These are phyloP conservation scores for Oreochromis mossambicus DNA, from an alignment of 2,797 vertebrate genomes.

Conservation along the genomic window DNA sequence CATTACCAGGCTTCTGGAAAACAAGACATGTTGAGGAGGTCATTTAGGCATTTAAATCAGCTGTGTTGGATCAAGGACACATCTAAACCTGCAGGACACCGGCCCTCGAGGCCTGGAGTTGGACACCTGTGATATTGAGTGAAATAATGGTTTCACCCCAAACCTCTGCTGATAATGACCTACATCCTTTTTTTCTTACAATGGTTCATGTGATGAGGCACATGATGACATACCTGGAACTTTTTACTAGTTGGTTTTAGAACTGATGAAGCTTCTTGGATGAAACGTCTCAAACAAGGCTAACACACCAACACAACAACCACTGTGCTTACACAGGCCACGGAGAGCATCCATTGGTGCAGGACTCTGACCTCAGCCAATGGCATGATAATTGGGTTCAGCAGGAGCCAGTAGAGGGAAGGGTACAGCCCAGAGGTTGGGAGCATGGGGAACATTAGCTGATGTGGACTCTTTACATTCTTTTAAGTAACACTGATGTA, in stretches of 20 bases:
- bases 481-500: not conserved
- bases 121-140: not conserved
- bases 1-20: accelerated
- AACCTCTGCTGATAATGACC: not conserved
- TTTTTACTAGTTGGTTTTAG: not conserved
- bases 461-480: not conserved
- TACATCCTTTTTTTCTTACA: not conserved
- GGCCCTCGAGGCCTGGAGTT: not conserved
- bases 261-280: not conserved
- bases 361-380: not conserved
- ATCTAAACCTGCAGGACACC: not conserved
- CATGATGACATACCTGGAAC: not conserved
- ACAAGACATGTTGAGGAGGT: not conserved
- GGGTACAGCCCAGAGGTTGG: not conserved
- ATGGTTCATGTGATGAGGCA: not conserved
- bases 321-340: not conserved
- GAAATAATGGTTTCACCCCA: not conserved
- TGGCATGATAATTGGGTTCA: not conserved
- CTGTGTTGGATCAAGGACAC: not conserved
- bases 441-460: not conserved
- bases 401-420: not conserved
- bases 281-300: not conserved
- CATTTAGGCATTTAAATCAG: accelerated
- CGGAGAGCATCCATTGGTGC: not conserved
- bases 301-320: not conserved